Percentiles rank a stretch among this genome's conserved stretches.
Evolutionary conservation across 2,113 vertebrate species (phyloP).

Genomic region (Chaenogobius annularis): DNA sequence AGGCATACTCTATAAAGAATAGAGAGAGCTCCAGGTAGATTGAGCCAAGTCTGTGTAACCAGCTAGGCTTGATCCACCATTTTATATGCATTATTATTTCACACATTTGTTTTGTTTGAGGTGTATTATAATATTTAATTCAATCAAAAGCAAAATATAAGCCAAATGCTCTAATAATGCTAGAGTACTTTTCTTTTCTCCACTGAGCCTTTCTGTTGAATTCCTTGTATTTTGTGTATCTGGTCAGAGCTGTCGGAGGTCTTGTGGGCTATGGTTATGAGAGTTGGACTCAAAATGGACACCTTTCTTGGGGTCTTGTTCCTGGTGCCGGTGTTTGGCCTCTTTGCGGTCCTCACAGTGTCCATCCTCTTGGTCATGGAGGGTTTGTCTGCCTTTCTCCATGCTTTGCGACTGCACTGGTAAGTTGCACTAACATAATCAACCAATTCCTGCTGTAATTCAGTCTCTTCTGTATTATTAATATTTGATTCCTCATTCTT

Average conservation of each 20-base stretch:
- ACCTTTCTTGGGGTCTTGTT: slow-evolving; percentile 79
- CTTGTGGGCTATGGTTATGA: slow-evolving; percentile 93
- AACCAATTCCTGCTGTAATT: not conserved
- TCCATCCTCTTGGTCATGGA: slow-evolving; percentile 96
- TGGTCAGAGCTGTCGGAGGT: slow-evolving; percentile 90
- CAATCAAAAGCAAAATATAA: not conserved
- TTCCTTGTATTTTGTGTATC: not conserved
- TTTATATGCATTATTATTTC: no score
- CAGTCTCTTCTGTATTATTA: not conserved
- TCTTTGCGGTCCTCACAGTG: slow-evolving; percentile 88
- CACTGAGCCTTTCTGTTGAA: not conserved
- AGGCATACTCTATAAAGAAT: no score
- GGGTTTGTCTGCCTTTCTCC: slow-evolving; percentile 97
- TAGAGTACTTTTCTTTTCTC: not conserved
- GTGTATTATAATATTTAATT: not conserved
- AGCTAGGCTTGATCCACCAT: no score
- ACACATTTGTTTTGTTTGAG: no score
- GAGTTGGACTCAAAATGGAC: slow-evolving; percentile 85
- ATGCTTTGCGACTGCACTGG: slow-evolving; percentile 96
- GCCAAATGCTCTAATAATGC: not conserved
- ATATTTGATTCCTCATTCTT: not conserved
- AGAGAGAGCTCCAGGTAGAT: no score
- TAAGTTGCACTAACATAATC: slow-evolving; percentile 54
- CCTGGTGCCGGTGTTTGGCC: slow-evolving; percentile 82
- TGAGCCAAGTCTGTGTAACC: no score